Base-by-base conservation (phyloP, 2,888 invertebrate genomes). In the Idaea biselata region DNA sequence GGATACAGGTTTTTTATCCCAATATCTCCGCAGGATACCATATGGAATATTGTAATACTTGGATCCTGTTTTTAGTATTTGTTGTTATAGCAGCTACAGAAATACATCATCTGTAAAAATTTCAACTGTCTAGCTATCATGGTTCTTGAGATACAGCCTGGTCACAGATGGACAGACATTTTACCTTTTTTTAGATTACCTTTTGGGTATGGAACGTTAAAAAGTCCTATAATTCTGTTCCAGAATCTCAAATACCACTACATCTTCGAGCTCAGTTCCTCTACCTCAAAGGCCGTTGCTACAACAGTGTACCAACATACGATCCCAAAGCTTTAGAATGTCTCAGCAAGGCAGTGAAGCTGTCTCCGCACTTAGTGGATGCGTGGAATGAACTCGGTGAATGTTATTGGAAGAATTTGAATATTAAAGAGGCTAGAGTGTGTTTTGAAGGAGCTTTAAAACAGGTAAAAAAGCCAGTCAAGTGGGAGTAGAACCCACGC, bases 321-420 rank as follows among this genome's bases (percentile, higher is more conserved):
- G 94, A 95, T 74, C 93, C 94, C 16, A 93, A 95, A 73, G 96
- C 97, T 0, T 95, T 96, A 67, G 96, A 96, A 74, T 93, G 94
- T 60, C 90, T 98, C 58, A 96, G 96, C 59, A 97, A 96, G 83
- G 95, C 97, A 4, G 96, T 97, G 0, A 98, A 98, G 83, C 88
- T 97, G 55, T 96, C 97, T 78, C 97, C 97, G 0, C 95, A 95
- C 72, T 86, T 96, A 62, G 94, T 96, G 0, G 95, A 96, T 61
- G 97, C 97, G 0, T 98, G 97, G 97, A 97, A 97, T 79, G 96
- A 97, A 81, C 91, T 98, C 0, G 98, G 98, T 0, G 97, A 97
- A 83, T 96, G 96, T 78, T 97, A 96, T 81, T 97, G 97, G 96
- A 97, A 97, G 86, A 96, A 96, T 78, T 94, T 95, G 78, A 96